Evolutionary conservation across 2,113 vertebrate species (phyloP), one percentile per base, ranked within the genome.

Genomic region (Xiphophorus couchianus): DNA sequence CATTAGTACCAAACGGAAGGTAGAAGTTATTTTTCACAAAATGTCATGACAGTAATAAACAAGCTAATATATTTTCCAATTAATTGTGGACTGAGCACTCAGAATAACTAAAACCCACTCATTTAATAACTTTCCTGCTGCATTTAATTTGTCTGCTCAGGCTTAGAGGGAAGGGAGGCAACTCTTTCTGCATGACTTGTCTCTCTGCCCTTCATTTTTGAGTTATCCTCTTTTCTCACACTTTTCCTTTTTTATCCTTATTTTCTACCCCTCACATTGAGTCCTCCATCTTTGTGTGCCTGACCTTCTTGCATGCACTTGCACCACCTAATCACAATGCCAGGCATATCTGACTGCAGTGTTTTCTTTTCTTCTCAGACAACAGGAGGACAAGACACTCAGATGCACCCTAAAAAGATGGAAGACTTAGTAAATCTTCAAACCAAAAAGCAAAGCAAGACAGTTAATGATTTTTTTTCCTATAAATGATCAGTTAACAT

Each of bases 271-370:
- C 22, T 63, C 54, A 12, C 22, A 5, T 51, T 17, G 13, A 63
- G 44, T 65, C 74, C 30, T 63, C 29, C 39, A 9, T 74, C 42
- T 77, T 68, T 33, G 63, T 61, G 64, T 35, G 44, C 76, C 69
- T 60, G 84, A 73, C 71, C 77, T 72, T 77, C 76, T 67, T 84
- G 64, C 74, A 69, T 31, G 31, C 77, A 75, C 79, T 78, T 76
- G 62, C 77, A 68, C 60, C 28, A 58, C 81, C 37, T 80, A 72
- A 93, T 93, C 88, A 74, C 80, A 69, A 93, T 93, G 88, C 93
- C 62, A 79, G 84, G 79, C 91, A 93, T 90, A 93, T 89, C 89
- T 88, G 84, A 90, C 90, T 93, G 92, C 91, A 91, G 92, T 62
- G 66, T 67, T 87, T 67, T 83, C 68, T 30, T 29, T 48, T 58